phyloP scores from a whole-genome alignment of 1,140 invertebrate genomes.

The Archegozetes longisetosus region DNA sequence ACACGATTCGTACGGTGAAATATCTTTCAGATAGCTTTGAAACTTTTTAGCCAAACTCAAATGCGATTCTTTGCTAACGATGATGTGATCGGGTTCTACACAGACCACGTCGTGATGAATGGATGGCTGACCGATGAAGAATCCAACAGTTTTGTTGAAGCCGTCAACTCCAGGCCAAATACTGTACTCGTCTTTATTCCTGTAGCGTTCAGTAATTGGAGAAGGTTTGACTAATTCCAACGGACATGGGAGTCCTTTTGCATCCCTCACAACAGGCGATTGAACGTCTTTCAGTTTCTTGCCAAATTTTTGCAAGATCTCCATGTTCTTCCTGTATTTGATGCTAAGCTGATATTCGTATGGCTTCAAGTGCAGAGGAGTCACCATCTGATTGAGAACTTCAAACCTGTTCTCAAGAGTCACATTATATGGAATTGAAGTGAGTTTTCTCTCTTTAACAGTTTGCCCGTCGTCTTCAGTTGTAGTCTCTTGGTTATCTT shows the following conservation, averaged over 20 bases:
- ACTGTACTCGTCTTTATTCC: constrained; percentile 36
- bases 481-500: too few relatives aligned
- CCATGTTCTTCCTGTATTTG: constrained; percentile 11
- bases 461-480: too few relatives aligned
- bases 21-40: constrained; percentile 18
- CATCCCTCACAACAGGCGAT: constrained; percentile 5
- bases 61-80: constrained; percentile 28
- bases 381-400: constrained; percentile 8
- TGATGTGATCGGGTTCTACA: constrained; percentile 26
- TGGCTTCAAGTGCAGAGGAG: not conserved
- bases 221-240: constrained; percentile 16
- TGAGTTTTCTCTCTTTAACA: not conserved
- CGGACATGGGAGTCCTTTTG: constrained; percentile 17
- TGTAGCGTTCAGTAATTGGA: constrained; percentile 28
- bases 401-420: constrained; percentile 13
- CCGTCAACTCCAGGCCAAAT: constrained; percentile 31
- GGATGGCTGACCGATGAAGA: constrained; percentile 27
- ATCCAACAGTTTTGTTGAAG: constrained; percentile 33
- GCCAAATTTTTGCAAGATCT: constrained; percentile 12
- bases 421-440: constrained; percentile 8
- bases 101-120: constrained; percentile 24
- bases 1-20: constrained; percentile 13
- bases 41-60: constrained; percentile 28
- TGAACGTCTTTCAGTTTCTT: constrained; percentile 8
- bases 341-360: constrained; percentile 13